phyloP scores from a whole-genome alignment of 2,797 vertebrate species.

The Chiroxiphia lanceolata region DNA sequence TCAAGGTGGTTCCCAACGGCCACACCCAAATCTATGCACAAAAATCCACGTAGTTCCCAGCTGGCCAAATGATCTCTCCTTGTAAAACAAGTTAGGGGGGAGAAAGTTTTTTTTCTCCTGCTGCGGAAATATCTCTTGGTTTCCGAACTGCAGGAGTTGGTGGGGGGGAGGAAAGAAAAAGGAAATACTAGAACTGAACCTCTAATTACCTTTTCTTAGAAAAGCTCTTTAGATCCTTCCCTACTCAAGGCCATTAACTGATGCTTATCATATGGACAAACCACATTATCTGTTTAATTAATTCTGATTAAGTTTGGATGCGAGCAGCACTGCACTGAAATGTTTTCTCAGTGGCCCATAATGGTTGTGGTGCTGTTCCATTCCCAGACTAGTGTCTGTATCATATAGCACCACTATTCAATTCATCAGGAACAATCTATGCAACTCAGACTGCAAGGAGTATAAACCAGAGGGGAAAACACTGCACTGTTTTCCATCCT shows the following conservation, averaged over 20 bases:
- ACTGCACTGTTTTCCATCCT: not conserved
- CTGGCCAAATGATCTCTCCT: not conserved
- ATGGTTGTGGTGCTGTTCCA: not conserved
- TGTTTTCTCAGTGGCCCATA: not conserved
- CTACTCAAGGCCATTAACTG: not conserved
- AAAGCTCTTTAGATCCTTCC: not conserved
- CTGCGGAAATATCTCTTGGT: not conserved
- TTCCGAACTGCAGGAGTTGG: not conserved
- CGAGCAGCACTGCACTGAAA: not conserved
- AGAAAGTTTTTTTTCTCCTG: not conserved
- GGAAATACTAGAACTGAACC: not conserved
- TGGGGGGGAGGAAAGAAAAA: rapidly evolving
- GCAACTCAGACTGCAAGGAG: not conserved
- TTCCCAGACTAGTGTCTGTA: not conserved
- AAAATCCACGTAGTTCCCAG: not conserved
- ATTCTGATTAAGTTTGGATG: not conserved
- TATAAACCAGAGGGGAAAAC: not conserved
- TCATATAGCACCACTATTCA: not conserved
- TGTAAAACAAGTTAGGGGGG: not conserved
- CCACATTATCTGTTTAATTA: not conserved
- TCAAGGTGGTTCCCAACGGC: not conserved
- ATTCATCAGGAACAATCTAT: not conserved
- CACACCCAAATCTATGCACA: not conserved
- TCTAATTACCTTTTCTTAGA: not conserved
- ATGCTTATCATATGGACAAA: not conserved